Base-by-base conservation (phyloP, 2,888 invertebrate species). In the Amorpha juglandis region DNA sequence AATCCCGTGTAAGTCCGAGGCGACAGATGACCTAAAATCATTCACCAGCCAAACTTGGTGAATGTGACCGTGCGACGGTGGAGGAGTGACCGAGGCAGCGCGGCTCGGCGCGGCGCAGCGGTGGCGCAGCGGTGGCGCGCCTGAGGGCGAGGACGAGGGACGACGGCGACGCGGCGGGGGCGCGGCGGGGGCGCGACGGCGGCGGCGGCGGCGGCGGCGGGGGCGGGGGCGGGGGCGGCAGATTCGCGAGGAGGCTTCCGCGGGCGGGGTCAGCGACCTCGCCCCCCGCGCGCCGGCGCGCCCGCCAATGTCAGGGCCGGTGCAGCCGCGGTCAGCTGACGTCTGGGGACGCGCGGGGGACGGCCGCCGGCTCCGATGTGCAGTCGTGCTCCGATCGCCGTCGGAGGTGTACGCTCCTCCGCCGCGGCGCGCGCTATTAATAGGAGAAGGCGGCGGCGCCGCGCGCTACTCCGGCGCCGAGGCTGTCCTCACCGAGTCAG, bases 391-490 rank as follows among this genome's bases (percentile, higher is more conserved):
- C 82, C 90, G 88, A 82, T 77, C 89, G 83, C 78, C 84, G 78
- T 51, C 74, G 77, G 86, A 82, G 87, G 73, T 82, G 79, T 80
- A 86, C 90, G 91, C 82, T 82, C 78, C 75, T 72, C 74, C 71
- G 77, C 69, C 77, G 74, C 74, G 80, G 68, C 74, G 74, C 87
- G 85, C 86, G 86, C 87, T 88, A 87, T 87, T 72, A 79, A 86
- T 87, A 89, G 84, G 78, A 84, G 74, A 80, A 76, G 87, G 86
- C 87, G 87, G 83, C 77, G 89, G 83, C 89, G 82, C 94, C 95
- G 95, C 96, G 97, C 95, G 97, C 96, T 97, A 97, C 97, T 96
- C 96, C 95, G 97, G 96, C 96, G 95, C 97, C 97, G 94, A 95
- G 94, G 96, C 97, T 97, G 92, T 93, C 94, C 94, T 93, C 91